phyloP scores from a whole-genome alignment of 2,888 invertebrate genomes.

The Eretmocerus hayati region DNA sequence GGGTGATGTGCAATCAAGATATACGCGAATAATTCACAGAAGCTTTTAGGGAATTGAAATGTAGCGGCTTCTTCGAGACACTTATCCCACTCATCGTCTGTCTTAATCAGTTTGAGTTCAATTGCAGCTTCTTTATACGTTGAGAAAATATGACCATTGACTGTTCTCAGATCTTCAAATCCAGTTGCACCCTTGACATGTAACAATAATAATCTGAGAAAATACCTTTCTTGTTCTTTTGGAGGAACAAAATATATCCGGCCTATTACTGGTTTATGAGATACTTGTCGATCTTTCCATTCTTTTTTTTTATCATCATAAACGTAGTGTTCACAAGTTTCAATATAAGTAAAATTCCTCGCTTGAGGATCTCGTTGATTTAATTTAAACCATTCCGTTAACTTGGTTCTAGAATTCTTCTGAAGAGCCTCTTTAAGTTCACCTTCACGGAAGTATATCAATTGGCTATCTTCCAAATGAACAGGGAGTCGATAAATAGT shows the following conservation, averaged over 20 bases:
- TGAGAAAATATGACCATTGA: background rate
- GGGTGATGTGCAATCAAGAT: conserved; percentile 15
- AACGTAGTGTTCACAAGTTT: no score
- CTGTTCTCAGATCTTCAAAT: background rate
- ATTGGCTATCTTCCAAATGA: no score
- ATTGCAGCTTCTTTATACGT: conserved; percentile 1
- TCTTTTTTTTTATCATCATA: conserved; percentile 5
- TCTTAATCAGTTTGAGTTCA: background rate
- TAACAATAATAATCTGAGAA: conserved; percentile 1
- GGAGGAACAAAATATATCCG: conserved; percentile 19
- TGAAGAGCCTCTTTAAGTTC: no score
- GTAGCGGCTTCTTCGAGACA: no score
- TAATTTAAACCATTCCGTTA: no score
- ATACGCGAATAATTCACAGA: conserved; percentile 14
- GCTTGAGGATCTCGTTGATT: no score
- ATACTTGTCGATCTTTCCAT: conserved; percentile 10
- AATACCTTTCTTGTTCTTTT: background rate
- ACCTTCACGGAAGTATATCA: no score
- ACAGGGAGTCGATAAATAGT: no score
- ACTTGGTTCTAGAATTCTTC: no score
- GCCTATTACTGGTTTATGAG: conserved; percentile 11
- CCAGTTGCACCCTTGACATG: conserved; percentile 1
- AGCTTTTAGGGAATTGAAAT: no score
- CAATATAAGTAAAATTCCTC: no score
- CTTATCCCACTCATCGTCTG: no score